Evolutionary conservation across 1,140 invertebrate species (phyloP).

Genomic region (Pseudomyrmex dendroicus): DNA sequence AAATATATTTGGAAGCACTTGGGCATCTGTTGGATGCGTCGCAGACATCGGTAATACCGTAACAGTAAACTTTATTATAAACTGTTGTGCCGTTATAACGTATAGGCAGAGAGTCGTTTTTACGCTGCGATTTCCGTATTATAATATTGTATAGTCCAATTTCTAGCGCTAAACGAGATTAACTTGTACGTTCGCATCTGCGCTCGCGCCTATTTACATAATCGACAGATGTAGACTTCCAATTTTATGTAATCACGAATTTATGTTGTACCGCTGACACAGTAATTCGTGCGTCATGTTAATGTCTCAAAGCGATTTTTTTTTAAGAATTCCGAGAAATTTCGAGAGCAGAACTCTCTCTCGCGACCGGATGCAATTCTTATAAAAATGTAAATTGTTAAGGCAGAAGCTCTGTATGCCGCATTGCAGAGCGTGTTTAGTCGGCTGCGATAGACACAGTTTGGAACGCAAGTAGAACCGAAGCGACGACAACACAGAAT

Average conservation of each 20-base stretch:
- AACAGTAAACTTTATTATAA: conserved; percentile 39
- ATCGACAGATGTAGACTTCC: conserved; percentile 61
- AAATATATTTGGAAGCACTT: background rate
- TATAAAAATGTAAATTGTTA: conserved; percentile 3
- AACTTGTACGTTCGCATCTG: conserved; percentile 64
- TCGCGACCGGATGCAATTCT: background rate
- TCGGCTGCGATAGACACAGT: background rate
- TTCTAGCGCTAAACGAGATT: conserved; percentile 70
- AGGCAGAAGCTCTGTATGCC: background rate
- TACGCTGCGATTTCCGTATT: conserved; percentile 44
- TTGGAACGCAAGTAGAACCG: background rate
- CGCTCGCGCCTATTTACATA: conserved; percentile 75
- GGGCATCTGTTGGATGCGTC: conserved; percentile 12
- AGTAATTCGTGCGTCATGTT: background rate
- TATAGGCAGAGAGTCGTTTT: conserved; percentile 25
- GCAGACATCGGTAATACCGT: conserved; percentile 4
- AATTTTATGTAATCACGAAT: conserved; percentile 4
- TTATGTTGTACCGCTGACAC: background rate
- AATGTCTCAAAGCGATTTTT: background rate
- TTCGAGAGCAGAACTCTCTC: background rate
- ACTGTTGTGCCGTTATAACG: conserved; percentile 47
- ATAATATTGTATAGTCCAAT: conserved; percentile 56
- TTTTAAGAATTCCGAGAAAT: background rate
- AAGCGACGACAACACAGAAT: background rate
- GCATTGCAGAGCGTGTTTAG: background rate